Conservation (phyloP, 2,888 invertebrate genomes). For the Noctua janthe region DNA sequence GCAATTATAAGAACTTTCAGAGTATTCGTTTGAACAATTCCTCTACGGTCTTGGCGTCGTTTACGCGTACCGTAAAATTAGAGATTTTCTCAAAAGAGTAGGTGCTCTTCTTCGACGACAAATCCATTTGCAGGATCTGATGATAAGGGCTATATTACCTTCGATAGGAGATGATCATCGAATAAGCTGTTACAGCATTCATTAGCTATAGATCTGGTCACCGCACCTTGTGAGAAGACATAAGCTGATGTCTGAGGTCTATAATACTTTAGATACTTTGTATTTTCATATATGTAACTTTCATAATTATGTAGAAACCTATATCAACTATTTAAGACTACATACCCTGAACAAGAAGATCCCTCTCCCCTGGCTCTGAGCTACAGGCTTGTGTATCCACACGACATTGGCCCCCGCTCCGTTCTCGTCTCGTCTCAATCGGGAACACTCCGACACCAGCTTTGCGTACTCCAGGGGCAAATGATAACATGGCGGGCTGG, state of each 20-base stretch:
- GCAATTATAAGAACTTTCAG: background rate
- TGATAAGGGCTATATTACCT: background rate
- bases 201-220: background rate
- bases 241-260: background rate
- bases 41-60: too few relatives aligned
- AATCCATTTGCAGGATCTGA: background rate
- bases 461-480: slow-evolving; percentile 96
- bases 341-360: slow-evolving; percentile 95
- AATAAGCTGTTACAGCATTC: background rate
- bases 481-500: slow-evolving; percentile 94
- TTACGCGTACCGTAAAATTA: too few relatives aligned
- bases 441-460: slow-evolving; percentile 94
- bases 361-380: slow-evolving; percentile 95
- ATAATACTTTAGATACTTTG: background rate
- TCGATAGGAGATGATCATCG: background rate
- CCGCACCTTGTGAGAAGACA: background rate
- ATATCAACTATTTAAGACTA: background rate
- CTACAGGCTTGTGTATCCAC: slow-evolving; percentile 98
- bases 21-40: background rate
- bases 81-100: too few relatives aligned
- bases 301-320: background rate
- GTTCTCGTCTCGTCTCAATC: slow-evolving; percentile 86
- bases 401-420: slow-evolving; percentile 86
- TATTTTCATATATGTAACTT: background rate
- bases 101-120: background rate